A percentile compares a stretch with the other conserved stretches of the same genome.
Conservation (phyloP, 2,113 vertebrate genomes). For the Misgurnus mizolepis region DNA sequence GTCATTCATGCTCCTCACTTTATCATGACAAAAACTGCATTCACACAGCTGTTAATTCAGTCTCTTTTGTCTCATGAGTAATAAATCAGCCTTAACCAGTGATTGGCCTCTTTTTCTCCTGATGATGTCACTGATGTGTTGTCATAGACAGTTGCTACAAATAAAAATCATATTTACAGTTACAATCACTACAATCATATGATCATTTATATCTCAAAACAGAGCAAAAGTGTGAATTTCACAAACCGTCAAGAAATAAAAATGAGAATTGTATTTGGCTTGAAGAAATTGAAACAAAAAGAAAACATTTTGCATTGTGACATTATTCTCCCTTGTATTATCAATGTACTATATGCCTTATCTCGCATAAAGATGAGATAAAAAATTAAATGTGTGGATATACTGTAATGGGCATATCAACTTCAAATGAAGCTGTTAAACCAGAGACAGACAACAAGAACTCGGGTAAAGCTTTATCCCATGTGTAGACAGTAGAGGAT, state of each 20-base stretch:
- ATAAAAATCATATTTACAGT: neutral
- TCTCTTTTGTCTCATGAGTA: slow-evolving; percentile 82
- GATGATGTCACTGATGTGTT: slow-evolving; percentile 55
- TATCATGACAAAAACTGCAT: slow-evolving; percentile 77
- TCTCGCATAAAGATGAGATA: too few species aligned
- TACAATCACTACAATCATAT: neutral
- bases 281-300: too few species aligned
- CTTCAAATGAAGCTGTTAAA: neutral
- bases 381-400: too few species aligned
- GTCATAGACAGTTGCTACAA: slow-evolving; percentile 81
- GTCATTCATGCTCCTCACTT: slow-evolving; percentile 67
- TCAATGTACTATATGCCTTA: too few species aligned
- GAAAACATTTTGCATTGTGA: too few species aligned
- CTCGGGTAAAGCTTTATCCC: neutral
- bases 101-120: slow-evolving; percentile 74
- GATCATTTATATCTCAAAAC: neutral
- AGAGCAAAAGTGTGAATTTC: neutral
- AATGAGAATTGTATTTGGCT: neutral
- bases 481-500: neutral
- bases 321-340: too few species aligned
- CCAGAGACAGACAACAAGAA: neutral
- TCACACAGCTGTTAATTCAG: slow-evolving; percentile 82
- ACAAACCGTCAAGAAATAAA: neutral
- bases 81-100: slow-evolving; percentile 78
- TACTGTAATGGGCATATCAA: too few species aligned